These are phyloP conservation scores for Sphecodes monilicornis DNA, from an alignment of 2,888 invertebrate species.

Conservation along the genomic window DNA sequence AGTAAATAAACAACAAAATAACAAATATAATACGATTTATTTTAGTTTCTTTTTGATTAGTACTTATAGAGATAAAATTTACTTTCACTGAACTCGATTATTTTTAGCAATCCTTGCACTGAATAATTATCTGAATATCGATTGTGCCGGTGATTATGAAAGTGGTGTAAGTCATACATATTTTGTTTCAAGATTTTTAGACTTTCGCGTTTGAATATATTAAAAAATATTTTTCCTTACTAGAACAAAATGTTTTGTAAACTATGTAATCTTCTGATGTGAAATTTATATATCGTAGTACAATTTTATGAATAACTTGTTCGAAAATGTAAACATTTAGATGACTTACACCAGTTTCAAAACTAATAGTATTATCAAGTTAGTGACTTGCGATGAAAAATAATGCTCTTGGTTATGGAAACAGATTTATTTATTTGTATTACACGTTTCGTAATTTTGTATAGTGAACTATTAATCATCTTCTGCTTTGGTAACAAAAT, in stretches of 20 bases:
- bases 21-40: not conserved
- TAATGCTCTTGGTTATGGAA: not conserved
- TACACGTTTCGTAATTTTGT: not conserved
- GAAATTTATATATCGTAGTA: no score
- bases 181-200: no score
- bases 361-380: not conserved
- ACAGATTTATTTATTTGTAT: not conserved
- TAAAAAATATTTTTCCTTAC: not conserved
- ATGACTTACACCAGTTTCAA: no score
- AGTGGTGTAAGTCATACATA: no score
- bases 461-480: not conserved
- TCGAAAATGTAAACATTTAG: no score
- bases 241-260: no score
- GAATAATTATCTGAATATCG: not conserved
- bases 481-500: not conserved
- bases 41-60: not conserved
- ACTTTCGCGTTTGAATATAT: not conserved
- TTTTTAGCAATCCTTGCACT: not conserved
- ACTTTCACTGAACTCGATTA: not conserved
- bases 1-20: conserved; percentile 13
- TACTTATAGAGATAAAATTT: not conserved
- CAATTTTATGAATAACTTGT: no score
- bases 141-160: not conserved
- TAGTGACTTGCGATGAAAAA: not conserved
- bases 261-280: no score